Conservation (phyloP, 2,113 vertebrate genomes). For the Otocyon megalotis region DNA sequence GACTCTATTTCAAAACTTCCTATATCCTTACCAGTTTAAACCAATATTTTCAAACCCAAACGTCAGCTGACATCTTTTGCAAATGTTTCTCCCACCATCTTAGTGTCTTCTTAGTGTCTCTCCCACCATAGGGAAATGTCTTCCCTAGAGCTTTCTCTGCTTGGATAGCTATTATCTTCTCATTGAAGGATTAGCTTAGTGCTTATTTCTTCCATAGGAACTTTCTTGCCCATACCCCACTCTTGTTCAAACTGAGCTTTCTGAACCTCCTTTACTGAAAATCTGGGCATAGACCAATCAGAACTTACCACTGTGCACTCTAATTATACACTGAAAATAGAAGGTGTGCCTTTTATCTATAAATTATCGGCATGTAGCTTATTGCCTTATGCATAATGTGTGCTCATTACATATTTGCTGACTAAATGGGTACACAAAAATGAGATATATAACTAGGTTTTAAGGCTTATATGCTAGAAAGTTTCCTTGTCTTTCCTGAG, state of each 20-base stretch:
- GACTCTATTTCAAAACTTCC: not conserved
- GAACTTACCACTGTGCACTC: not conserved
- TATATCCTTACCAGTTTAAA: not conserved
- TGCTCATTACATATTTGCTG: not conserved
- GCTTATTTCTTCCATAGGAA: not conserved
- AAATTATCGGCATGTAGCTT: constrained; percentile 30
- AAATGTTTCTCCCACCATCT: not conserved
- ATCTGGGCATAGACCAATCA: not conserved
- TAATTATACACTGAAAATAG: not conserved
- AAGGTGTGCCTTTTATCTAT: not conserved
- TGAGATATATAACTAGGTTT: constrained; percentile 9
- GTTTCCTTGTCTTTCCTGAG: not conserved
- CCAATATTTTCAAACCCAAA: not conserved
- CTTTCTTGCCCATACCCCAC: not conserved
- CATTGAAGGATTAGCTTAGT: not conserved
- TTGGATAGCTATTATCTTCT: not conserved
- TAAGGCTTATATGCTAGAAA: not conserved
- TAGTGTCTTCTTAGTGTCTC: not conserved
- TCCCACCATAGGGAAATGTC: not conserved
- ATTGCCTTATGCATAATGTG: not conserved
- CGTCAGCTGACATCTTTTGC: not conserved
- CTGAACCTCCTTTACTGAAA: not conserved
- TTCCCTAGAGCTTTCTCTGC: not conserved
- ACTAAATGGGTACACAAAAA: constrained; percentile 27
- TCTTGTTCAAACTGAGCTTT: not conserved